Conservation (phyloP, 2,113 vertebrate genomes). For the Bufo bufo region DNA sequence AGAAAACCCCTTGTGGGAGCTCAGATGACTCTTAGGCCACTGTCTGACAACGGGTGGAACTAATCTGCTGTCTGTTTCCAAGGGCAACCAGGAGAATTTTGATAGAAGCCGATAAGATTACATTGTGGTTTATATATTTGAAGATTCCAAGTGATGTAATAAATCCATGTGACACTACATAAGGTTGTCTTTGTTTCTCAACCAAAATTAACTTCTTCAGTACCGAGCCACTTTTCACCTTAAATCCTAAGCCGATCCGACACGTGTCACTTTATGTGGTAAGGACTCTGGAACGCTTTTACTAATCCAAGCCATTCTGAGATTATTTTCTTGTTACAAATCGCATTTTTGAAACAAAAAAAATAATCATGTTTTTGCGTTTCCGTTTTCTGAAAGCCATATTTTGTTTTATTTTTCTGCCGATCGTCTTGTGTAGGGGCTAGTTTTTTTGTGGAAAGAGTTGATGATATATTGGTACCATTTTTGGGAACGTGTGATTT, state of each 20-base stretch:
- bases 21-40: neutral
- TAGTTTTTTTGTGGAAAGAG: too few relatives aligned
- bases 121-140: neutral
- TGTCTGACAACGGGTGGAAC: neutral
- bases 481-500: too few relatives aligned
- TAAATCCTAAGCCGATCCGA: neutral
- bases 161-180: neutral
- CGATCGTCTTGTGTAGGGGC: too few relatives aligned
- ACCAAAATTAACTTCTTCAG: neutral
- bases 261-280: too few relatives aligned
- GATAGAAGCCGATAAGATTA: neutral
- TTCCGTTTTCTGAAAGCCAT: too few relatives aligned
- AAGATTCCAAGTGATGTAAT: neutral
- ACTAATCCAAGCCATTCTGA: too few relatives aligned
- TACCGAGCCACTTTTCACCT: neutral
- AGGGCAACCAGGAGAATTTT: neutral
- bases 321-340: too few relatives aligned
- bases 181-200: neutral
- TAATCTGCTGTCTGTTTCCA: neutral
- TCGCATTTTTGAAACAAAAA: too few relatives aligned
- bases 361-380: too few relatives aligned
- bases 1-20: neutral
- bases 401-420: too few relatives aligned
- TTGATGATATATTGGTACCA: too few relatives aligned
- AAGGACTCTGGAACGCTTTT: too few relatives aligned